Base-by-base conservation (phyloP, 2,113 vertebrate genomes). In the Daubentonia madagascariensis region DNA sequence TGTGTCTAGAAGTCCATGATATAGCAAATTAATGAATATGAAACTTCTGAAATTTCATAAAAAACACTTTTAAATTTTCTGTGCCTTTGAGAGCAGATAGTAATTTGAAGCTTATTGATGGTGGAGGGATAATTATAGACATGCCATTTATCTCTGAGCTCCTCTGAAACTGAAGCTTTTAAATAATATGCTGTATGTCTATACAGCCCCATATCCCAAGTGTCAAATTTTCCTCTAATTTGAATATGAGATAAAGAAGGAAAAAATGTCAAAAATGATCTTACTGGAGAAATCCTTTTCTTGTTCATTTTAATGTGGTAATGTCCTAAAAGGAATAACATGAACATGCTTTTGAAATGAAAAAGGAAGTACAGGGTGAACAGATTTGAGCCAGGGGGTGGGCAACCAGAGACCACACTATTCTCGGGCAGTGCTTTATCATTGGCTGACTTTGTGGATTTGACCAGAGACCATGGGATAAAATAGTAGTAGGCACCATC, bases 41-140 rank as follows among this genome's bases (percentile, higher is more conserved):
- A 7, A 96, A 78, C 45, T 93, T 79, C 52, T 78, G 12, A 97
- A 92, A 59, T 89, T 90, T 95, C 50, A 87, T 88, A 43, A 86
- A 68, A 88, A 85, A 85, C 25, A 72, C 20, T 68, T 96, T 30
- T 7, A 80, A 40, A 5, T 45, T 95, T 92, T 86, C 57, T 91
- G 45, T 85, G 18, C 92, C n/a, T 67, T 88, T 73, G 78, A 70
- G 79, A 96, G 54, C 14, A 84, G 63, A 79, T 28, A 93, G 91
- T 59, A 50, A 90, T 95, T 91, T 94, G 81, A 98, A 94, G 23
- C 73, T 72, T 96, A 96, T 79, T 91, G 94, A 94, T 80, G 45
- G 37, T 70, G 35, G 28, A 76, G 32, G 67, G 40, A 73, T 90
- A 89, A 96, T 90, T 96, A 70, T 50, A 94, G 89, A 52, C 65